These are phyloP conservation scores for Spisula solida DNA, from an alignment of 2,888 invertebrate genomes.

Conservation along the genomic window DNA sequence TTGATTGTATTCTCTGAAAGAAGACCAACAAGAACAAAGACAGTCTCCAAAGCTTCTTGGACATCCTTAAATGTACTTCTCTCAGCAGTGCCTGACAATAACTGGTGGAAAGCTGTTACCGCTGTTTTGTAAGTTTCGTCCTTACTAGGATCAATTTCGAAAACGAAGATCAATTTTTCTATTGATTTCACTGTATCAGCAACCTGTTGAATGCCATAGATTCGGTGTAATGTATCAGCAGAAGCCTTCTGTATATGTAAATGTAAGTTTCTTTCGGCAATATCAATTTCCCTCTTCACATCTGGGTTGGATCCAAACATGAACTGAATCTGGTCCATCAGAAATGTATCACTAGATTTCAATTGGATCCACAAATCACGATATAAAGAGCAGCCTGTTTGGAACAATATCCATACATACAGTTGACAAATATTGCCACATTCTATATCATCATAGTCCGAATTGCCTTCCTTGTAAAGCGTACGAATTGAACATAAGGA, in stretches of 20 bases:
- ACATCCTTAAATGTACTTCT: slow-evolving; percentile 54
- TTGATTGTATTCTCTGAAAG: slow-evolving; percentile 43
- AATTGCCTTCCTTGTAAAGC: neutral
- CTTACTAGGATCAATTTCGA: neutral
- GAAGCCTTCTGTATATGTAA: neutral
- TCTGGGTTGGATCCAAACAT: slow-evolving; percentile 46
- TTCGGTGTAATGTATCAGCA: neutral
- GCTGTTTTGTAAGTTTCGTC: slow-evolving; percentile 35
- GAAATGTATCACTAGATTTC: neutral
- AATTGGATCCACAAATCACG: neutral
- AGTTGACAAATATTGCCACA: neutral
- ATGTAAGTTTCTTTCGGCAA: slow-evolving; percentile 33
- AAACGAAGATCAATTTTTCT: neutral
- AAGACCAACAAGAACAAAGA: slow-evolving; percentile 43
- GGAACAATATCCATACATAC: neutral
- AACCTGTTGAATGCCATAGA: slow-evolving; percentile 6
- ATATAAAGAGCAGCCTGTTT: neutral
- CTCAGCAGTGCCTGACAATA: slow-evolving; percentile 29
- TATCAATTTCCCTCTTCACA: slow-evolving; percentile 49
- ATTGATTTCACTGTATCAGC: slow-evolving; percentile 4
- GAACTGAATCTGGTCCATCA: slow-evolving; percentile 4
- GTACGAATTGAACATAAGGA: neutral
- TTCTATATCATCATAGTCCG: neutral
- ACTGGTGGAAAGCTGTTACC: slow-evolving; percentile 44
- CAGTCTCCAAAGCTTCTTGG: slow-evolving; percentile 33